Evolutionary conservation across 1,140 invertebrate genomes (phyloP), one percentile per base, ranked within the genome.

Genomic region (Achatina immaculata): DNA sequence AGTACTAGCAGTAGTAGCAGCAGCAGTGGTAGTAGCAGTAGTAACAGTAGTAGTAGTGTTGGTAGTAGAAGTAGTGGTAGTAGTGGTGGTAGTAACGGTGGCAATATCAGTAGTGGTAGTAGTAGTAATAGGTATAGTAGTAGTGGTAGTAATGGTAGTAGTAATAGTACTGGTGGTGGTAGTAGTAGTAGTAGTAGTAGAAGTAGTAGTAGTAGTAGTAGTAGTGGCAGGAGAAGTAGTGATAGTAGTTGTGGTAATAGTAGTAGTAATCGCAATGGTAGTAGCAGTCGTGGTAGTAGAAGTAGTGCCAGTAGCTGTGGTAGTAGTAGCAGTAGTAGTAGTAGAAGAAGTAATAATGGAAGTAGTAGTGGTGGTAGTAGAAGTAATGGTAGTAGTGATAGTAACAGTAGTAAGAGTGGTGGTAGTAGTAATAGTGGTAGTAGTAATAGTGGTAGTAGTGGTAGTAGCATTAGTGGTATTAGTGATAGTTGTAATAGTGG

Each of bases 141-240:
- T 55, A 55, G 51, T 55, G 4, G 51, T 55, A 55, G 51, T 55
- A n/a, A 21, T 55, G n/a, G 51, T 21, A 21, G 51, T 55, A n/a
- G 51, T 55, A 55, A 24, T 55, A 55, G 4, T 55, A 11, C 11
- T 55, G 3, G 21, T 55, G n/a, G 51, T 55, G n/a, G 51, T 55
- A 55, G 51, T 55, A 55, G 51, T 55, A 11, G 4, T 55, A 21
- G 51, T 55, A 21, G 51, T 55, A 55, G 51, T 55, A 55, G 51
- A 21, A 21, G 21, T 55, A 55, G 24, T 55, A 55, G 51, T 55
- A 55, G 14, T 55, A 68, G 66, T 38, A 68, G 66, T 38, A 68
- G 66, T 38, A 68, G 66, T 38, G 34, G 66, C 19, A 68, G 66
- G 9, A 68, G 66, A 19, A 68, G 66, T 38, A 68, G 66, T 38